Conservation (phyloP, 2,797 vertebrate genomes). For the Tapera naevia region DNA sequence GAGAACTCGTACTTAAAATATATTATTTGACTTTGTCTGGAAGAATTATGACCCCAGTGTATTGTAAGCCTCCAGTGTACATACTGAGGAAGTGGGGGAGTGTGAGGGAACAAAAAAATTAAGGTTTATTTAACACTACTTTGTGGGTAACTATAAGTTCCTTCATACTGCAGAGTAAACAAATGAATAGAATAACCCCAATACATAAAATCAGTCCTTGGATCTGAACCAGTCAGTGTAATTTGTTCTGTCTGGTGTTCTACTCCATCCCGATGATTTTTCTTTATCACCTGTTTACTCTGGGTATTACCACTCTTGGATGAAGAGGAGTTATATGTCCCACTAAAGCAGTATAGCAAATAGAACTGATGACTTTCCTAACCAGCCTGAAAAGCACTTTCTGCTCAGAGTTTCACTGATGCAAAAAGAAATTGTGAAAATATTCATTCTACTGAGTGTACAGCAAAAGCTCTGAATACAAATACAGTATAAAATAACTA, state of each 20-base stretch:
- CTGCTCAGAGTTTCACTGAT: conserved; percentile 2
- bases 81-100: not conserved
- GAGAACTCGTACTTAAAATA: not conserved
- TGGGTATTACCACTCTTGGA: not conserved
- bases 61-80: not conserved
- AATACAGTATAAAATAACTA: not conserved
- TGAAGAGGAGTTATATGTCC: not conserved
- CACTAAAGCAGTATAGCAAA: conserved; percentile 10
- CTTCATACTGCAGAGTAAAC: not conserved
- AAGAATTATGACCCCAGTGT: not conserved
- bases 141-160: not conserved
- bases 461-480: conserved; percentile 7
- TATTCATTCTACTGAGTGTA: not conserved
- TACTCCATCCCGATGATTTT: not conserved
- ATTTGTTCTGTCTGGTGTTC: not conserved
- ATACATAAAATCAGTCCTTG: not conserved
- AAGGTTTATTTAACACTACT: not conserved
- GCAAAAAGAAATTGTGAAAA: conserved; percentile 12
- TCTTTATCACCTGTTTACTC: conserved; percentile 11
- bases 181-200: not conserved
- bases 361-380: conserved; percentile 26
- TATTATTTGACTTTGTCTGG: not conserved
- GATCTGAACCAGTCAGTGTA: not conserved
- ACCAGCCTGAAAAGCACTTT: not conserved
- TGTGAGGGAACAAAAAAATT: not conserved